Conservation (phyloP, 2,888 invertebrate species). For the Luffia ferchaultella region DNA sequence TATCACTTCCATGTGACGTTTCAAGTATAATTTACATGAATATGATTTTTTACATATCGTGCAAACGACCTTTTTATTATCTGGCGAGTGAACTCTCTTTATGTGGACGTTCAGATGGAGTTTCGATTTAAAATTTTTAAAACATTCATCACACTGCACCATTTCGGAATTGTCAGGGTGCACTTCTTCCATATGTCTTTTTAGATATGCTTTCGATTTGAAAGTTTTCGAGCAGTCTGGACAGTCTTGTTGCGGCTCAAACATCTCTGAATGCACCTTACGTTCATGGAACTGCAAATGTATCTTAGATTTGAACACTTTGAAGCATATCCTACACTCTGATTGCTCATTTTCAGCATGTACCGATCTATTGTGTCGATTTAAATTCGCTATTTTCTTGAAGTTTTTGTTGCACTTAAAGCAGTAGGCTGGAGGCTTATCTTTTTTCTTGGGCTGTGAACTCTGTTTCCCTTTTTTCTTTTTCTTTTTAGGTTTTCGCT, state of each 20-base stretch:
- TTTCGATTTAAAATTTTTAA: not conserved
- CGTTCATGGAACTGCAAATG: not conserved
- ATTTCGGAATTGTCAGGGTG: not conserved
- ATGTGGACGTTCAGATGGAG: not conserved
- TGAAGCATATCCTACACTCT: not conserved
- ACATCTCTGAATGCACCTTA: not conserved
- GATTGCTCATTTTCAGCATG: not conserved
- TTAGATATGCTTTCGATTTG: conserved; percentile 1
- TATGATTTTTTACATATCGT: not conserved
- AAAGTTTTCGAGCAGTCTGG: not conserved
- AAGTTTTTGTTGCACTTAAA: not conserved
- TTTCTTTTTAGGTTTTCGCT: not conserved
- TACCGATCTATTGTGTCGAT: not conserved
- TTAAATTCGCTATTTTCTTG: not conserved
- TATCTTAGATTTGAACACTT: not conserved
- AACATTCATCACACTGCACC: not conserved
- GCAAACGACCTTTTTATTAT: not conserved
- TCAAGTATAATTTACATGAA: not conserved
- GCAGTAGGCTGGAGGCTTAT: not conserved
- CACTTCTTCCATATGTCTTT: not conserved
- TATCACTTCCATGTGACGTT: not conserved
- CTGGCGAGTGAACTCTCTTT: not conserved
- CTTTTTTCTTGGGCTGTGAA: not conserved
- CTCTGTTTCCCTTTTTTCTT: not conserved
- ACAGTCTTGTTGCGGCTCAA: not conserved